Evolutionary conservation across 2,113 vertebrate genomes (phyloP), one percentile per base, ranked within the genome.

Genomic region (Acanthisitta chloris): DNA sequence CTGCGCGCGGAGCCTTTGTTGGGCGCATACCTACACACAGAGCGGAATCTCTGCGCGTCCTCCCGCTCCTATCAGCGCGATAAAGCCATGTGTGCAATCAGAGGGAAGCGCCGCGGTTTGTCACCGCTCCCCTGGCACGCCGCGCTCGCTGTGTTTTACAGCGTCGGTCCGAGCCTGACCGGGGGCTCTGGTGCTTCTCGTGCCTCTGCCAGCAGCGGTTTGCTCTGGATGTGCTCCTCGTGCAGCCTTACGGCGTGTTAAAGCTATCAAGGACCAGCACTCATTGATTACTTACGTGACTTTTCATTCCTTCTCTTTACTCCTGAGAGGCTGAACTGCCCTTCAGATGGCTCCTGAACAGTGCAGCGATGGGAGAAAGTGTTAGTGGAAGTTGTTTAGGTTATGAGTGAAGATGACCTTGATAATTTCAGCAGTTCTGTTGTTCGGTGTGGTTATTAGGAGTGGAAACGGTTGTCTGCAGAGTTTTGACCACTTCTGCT

Each of bases 321-420:
- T 57, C 45, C 40, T 1, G 45, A 26, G 70, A 42, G n/a, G 25
- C 25, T 1, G 2, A 13, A 0, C 42, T 3, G 8, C 25, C 34
- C 36, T 48, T 69, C 33, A 6, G 66, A 18, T 52, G 71, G 5
- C 12, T 64, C 10, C 49, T 8, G 54, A 46, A n/a, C 18, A 54
- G 65, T 4, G 25, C 11, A 26, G 61, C 3, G 0, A 12, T 57
- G 36, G 66, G 49, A 61, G 79, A 81, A 52, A 21, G 46, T 31
- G 42, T 64, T 26, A 1, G 33, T 83, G 64, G 88, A 36, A 38
- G 38, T 49, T 38, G 46, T 25, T 66, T 17, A 29, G 82, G 43
- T 34, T 3, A 4, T 38, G 67, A n/a, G 24, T 2, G 6, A 55
- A 23, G 3, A 4, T 33, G 58, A 8, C 14, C 0, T 9, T 14